Base-by-base conservation (phyloP, 2,888 invertebrate genomes). In the Dascillus cervinus region DNA sequence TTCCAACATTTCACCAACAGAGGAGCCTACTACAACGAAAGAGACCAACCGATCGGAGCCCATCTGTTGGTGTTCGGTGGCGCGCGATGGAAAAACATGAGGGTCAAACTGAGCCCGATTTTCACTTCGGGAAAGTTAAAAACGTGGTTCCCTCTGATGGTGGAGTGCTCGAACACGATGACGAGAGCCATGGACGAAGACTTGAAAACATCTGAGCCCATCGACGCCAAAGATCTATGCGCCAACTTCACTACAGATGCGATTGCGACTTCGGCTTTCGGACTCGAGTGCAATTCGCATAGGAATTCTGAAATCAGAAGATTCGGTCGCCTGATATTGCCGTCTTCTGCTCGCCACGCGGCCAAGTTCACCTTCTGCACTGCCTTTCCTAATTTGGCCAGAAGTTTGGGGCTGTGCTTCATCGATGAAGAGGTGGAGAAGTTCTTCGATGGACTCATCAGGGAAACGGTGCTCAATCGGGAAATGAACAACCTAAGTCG, bases 71-170 rank as follows among this genome's bases (percentile, higher is more conserved):
- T 58, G 3, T 34, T 67, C 14, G 60, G 57, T 12, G 68, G 67
- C 21, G 58, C 61, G 0, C 58, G 61, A 2, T 73, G 72, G 73
- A 67, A 64, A 39, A 60, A 58, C 20, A 47, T 71, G 5, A 56
- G 72, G 9, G 47, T 60, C 1, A 68, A 69, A 32, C 53, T 72
- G 13, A 65, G 68, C 0, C 70, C 71, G 1, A 66, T 67, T 0
- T 63, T 72, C 41, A 67, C 70, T 2, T 60, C 65, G 2, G 69
- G 66, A 10, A 71, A 71, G 44, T 55, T 73, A 39, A 69, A 62
- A 43, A 55, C 52, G 25, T 69, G 70, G 68, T 60, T 67, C 13
- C 55, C 58, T 0, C 51, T 66, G 5, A 60, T 70, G 47, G 37
- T 56, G 13, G 56, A 62, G 11, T 64, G 58, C 17, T 55, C 57